Base-by-base conservation (phyloP, 2,888 invertebrate genomes). In the Zaprionus obscuricornis region DNA sequence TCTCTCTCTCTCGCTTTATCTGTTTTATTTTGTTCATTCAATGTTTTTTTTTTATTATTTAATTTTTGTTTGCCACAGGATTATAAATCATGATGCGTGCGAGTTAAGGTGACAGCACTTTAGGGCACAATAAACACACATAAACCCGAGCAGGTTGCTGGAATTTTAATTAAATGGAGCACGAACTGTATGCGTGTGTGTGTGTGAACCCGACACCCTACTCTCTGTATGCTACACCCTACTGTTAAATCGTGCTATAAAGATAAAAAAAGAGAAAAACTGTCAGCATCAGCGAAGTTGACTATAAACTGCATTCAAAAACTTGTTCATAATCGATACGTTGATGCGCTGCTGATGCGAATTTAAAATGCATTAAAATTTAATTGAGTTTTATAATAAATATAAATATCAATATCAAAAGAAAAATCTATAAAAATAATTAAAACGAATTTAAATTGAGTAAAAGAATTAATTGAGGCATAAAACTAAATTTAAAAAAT, bases 81-180 rank as follows among this genome's bases (percentile, higher is more conserved):
- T 63, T 75, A 83, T 85, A 86, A 85, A 85, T 85, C 85, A 85
- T 47, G 59, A 68, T 81, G 86, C 86, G 78, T 85, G 85, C 83
- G 66, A 67, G 66, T 74, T 82, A 74, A 72, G 83, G 83, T 74
- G 85, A 85, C 86, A 85, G 83, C 77, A 72, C 82, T 84, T 78
- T 82, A 78, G 83, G 77, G 77, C 83, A 78, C 65, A 76, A 59
- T 33, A 34, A n/a, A 22, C 43, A 57, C 43, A 52, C 40, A 59
- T 37, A 58, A 56, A 16, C 14, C 40, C 31, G 70, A 67, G 83
- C 77, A 77, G 77, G 77, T 78, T 77, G 83, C 59, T 65, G 83
- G 75, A 66, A 78, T 82, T 63, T 78, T 82, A 73, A 78, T 82
- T 78, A 79, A 78, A 78, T 73, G 83, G 58, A 70, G 59, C 74